Percentiles rank a stretch among this genome's conserved stretches.
Evolutionary conservation across 2,113 vertebrate genomes (phyloP).

Genomic region (Hiodon tergisus): DNA sequence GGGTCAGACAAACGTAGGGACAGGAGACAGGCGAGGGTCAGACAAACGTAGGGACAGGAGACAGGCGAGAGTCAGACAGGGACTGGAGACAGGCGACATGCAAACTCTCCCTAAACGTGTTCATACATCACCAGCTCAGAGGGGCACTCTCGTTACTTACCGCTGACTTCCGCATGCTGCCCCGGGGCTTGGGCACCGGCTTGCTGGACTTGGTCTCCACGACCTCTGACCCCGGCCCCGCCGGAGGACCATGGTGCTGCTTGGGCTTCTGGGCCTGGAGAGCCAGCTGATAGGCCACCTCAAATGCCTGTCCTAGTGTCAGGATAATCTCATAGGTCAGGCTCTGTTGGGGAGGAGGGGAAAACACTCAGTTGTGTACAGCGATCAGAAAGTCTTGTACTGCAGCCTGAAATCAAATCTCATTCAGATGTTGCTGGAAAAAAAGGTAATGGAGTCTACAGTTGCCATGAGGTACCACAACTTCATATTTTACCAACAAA

Average conservation of each 20-base stretch:
- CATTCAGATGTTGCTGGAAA: too few species aligned
- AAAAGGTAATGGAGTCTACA: too few species aligned
- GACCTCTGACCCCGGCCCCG: slow-evolving; percentile 54
- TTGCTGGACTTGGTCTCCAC: slow-evolving; percentile 80
- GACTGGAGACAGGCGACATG: neutral
- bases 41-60: fast-evolving
- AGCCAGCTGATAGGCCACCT: slow-evolving; percentile 97
- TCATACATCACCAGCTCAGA: too few species aligned
- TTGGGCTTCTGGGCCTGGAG: slow-evolving; percentile 90
- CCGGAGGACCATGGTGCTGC: slow-evolving; percentile 57
- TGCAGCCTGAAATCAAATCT: too few species aligned
- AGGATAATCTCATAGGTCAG: slow-evolving; percentile 97
- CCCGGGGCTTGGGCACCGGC: slow-evolving; percentile 87
- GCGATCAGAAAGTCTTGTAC: neutral
- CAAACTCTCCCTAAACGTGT: neutral
- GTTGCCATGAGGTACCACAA: too few species aligned
- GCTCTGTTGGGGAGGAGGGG: slow-evolving; percentile 61
- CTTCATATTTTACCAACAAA: too few species aligned
- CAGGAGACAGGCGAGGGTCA: slow-evolving; percentile 22
- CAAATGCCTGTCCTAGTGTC: slow-evolving; percentile 92
- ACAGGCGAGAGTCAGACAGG: neutral
- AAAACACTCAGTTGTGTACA: neutral
- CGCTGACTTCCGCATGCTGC: slow-evolving; percentile 73
- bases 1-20: too few species aligned
- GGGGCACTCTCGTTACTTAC: slow-evolving; percentile 60